Conservation (phyloP, 2,113 vertebrate genomes). For the Gopherus evgoodei region DNA sequence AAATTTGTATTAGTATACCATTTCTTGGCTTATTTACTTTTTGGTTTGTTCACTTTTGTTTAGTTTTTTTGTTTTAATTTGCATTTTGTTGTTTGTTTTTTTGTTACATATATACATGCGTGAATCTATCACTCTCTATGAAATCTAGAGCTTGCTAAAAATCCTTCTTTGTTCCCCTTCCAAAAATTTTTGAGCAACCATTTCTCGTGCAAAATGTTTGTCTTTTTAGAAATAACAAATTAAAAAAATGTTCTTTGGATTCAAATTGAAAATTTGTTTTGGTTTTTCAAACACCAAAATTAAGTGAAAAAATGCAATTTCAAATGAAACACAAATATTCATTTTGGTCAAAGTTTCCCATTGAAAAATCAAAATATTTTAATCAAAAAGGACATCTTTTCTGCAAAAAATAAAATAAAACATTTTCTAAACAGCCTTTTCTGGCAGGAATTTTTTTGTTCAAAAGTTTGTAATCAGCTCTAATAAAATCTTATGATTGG, state of each 20-base stretch:
- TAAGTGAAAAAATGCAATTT: neutral
- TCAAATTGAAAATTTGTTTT: neutral
- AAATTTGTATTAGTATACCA: neutral
- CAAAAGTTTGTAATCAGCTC: neutral
- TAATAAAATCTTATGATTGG: neutral
- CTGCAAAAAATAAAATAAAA: neutral
- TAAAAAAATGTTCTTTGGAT: neutral
- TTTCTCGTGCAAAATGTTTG: neutral
- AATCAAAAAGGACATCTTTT: neutral
- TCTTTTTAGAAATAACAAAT: neutral
- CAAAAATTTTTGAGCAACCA: neutral
- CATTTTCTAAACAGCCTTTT: neutral
- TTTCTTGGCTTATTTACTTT: neutral
- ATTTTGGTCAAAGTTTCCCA: neutral
- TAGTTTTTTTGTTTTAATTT: neutral
- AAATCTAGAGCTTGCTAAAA: neutral
- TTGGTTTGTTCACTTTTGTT: neutral
- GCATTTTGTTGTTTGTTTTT: neutral
- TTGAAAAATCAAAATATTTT: fast-evolving
- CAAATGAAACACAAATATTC: neutral
- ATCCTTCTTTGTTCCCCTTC: neutral
- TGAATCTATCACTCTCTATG: neutral
- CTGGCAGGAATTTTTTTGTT: neutral
- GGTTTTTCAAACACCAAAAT: neutral
- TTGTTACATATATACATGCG: neutral